Conservation (phyloP, 2,888 invertebrate species). For the Sepioteuthis lessoniana region DNA sequence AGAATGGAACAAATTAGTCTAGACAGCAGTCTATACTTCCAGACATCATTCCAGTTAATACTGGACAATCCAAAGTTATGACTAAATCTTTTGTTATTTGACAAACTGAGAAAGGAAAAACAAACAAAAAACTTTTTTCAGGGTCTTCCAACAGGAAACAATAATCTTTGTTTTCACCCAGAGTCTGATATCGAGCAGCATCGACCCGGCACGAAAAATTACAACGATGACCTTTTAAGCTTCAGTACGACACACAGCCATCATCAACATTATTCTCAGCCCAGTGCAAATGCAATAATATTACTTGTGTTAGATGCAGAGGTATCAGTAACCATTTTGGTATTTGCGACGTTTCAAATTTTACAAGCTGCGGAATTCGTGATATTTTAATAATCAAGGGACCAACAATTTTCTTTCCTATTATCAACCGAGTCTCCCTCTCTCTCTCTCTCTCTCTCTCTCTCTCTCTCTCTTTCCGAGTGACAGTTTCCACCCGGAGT, state of each 20-base stretch:
- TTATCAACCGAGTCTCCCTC: background rate
- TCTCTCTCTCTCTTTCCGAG: background rate
- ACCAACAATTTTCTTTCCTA: background rate
- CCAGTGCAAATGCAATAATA: background rate
- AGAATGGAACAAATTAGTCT: too few relatives aligned
- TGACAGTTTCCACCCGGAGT: background rate
- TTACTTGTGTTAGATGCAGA: background rate
- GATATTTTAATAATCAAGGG: background rate
- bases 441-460: too few relatives aligned
- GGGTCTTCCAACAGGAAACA: too few relatives aligned
- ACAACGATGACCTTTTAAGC: background rate
- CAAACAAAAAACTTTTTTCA: too few relatives aligned
- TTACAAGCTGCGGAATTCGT: background rate
- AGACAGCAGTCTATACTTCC: too few relatives aligned
- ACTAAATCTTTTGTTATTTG: too few relatives aligned
- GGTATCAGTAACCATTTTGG: slow-evolving; percentile 18
- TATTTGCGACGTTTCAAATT: background rate
- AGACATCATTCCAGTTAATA: too few relatives aligned
- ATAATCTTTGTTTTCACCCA: too few relatives aligned
- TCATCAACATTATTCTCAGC: background rate
- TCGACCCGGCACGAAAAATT: background rate
- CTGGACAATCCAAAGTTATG: too few relatives aligned
- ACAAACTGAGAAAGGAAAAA: too few relatives aligned
- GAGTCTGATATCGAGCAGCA: background rate
- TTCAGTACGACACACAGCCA: background rate